phyloP scores from a whole-genome alignment of 2,113 vertebrate genomes.

The Herpailurus yagouaroundi region DNA sequence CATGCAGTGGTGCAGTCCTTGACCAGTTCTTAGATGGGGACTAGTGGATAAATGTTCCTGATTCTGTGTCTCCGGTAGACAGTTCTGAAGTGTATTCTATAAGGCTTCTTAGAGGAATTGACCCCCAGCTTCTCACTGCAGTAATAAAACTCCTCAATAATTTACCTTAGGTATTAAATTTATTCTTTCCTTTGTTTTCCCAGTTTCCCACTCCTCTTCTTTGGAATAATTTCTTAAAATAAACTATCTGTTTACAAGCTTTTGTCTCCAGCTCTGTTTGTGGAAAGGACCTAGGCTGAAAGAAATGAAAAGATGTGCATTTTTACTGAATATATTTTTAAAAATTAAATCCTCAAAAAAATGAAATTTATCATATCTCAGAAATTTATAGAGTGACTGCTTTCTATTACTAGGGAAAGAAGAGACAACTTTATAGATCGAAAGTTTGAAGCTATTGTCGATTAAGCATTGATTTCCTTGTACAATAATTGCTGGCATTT shows the following conservation, averaged over 20 bases:
- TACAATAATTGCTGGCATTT: conserved; percentile 15
- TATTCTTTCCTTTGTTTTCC: background rate
- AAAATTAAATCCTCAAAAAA: background rate
- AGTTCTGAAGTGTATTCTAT: background rate
- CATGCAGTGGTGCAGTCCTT: background rate
- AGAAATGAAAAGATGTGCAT: background rate
- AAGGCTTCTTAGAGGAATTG: background rate
- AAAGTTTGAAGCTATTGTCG: conserved; percentile 8
- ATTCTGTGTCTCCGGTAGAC: background rate
- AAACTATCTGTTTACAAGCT: background rate
- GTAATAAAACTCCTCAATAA: background rate
- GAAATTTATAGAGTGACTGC: background rate
- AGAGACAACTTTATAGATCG: conserved; percentile 19
- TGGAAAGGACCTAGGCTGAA: background rate
- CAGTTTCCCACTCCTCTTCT: background rate
- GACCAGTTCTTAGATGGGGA: background rate
- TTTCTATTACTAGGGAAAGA: background rate
- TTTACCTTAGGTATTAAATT: background rate
- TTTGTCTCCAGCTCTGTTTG: background rate
- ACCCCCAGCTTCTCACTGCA: background rate
- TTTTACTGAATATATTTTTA: background rate
- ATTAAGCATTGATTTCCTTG: conserved; percentile 4
- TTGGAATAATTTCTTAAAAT: background rate
- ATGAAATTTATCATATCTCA: background rate
- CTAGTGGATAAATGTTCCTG: background rate